phyloP scores from a whole-genome alignment of 2,113 vertebrate genomes.

The Nibea albiflora region DNA sequence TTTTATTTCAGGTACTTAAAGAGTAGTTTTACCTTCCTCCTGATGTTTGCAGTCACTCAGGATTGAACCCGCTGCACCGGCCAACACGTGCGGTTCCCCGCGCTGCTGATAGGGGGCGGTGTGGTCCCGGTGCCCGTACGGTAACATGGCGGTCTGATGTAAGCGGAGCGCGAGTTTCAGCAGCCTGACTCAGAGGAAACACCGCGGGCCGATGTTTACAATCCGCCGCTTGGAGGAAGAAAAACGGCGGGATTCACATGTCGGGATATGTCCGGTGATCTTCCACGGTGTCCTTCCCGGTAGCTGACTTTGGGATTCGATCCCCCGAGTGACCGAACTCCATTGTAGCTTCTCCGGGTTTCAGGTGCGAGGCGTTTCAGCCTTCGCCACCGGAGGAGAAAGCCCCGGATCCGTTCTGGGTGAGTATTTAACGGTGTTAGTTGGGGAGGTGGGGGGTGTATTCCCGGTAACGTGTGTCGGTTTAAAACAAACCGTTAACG shows the following conservation, averaged over 20 bases:
- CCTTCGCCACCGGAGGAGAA: conserved; percentile 63
- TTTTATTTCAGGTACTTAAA: too few relatives aligned
- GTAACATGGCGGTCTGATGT: conserved; percentile 69
- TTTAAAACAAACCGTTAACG: neutral
- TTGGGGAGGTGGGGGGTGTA: too few relatives aligned
- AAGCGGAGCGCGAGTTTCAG: conserved; percentile 16
- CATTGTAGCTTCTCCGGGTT: neutral
- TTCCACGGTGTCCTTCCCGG: rapidly evolving
- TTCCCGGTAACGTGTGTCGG: too few relatives aligned
- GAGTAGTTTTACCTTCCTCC: too few relatives aligned
- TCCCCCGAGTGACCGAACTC: conserved; percentile 25
- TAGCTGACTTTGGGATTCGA: conserved; percentile 69
- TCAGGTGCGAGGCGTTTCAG: conserved; percentile 34
- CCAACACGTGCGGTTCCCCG: neutral
- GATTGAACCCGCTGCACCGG: too few relatives aligned
- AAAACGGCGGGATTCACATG: rapidly evolving
- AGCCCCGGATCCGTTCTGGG: rapidly evolving
- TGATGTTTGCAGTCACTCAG: too few relatives aligned
- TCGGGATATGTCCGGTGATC: rapidly evolving
- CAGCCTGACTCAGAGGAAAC: neutral
- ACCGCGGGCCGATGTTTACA: neutral
- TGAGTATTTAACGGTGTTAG: conserved; percentile 38
- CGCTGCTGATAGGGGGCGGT: conserved; percentile 46
- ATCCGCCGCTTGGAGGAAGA: neutral
- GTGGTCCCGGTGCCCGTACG: neutral